phyloP scores from a whole-genome alignment of 2,888 invertebrate genomes.

The Cheilosia soror region DNA sequence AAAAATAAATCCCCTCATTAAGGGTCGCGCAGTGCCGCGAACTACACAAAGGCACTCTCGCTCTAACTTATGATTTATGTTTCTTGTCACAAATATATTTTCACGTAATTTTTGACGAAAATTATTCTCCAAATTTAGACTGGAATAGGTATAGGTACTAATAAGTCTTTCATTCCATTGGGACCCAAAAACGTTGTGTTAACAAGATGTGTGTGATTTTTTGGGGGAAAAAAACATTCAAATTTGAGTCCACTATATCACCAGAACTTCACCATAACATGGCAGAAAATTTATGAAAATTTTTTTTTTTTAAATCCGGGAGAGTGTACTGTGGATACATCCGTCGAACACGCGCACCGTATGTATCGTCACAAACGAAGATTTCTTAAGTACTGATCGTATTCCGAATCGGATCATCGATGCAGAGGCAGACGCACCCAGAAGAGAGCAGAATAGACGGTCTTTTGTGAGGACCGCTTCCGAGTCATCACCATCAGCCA shows the following conservation, averaged over 20 bases:
- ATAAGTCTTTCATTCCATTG: not conserved
- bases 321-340: not conserved
- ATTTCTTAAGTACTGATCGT: conserved; percentile 60
- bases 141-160: not conserved
- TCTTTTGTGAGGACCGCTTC: conserved; percentile 25
- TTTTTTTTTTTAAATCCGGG: not conserved
- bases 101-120: conserved; percentile 5
- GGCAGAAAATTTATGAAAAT: not conserved
- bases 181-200: no score
- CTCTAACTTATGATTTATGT: conserved; percentile 38
- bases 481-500: conserved; percentile 33
- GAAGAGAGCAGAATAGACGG: conserved; percentile 32
- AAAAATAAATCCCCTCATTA: conserved; percentile 69
- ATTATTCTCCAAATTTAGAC: conserved; percentile 1
- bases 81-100: conserved; percentile 34
- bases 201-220: not conserved
- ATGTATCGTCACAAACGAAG: conserved; percentile 42
- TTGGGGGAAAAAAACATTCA: not conserved
- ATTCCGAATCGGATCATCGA: conserved; percentile 47
- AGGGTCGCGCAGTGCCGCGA: conserved; percentile 50
- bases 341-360: conserved; percentile 5
- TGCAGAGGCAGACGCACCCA: conserved; percentile 54
- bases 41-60: conserved; percentile 50
- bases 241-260: not conserved
- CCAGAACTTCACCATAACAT: conserved; percentile 1